Base-by-base conservation (phyloP, 2,113 vertebrate genomes). In the Galemys pyrenaicus region DNA sequence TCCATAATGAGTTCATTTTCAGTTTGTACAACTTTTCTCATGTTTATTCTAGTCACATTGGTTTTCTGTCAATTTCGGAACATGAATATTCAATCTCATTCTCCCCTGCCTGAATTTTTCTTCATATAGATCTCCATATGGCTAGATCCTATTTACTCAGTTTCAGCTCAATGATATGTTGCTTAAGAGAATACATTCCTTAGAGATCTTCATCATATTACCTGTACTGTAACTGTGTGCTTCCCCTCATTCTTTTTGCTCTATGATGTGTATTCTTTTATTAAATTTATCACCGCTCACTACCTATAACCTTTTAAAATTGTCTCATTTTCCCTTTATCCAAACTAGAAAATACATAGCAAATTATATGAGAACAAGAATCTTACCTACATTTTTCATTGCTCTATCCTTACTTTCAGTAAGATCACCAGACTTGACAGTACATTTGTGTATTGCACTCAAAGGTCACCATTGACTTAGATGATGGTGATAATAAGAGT, bases 261-360 rank as follows among this genome's bases (percentile, higher is more conserved):
- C 17, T 92, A 9, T 89, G 67, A 70, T 79, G 13, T 2, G 35
- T 58, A 77, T 49, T 49, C 6, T 77, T 94, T 79, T 70, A 49
- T 84, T 90, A 79, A 26, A 75, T 89, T 56, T 86, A 89, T 91
- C 22, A 60, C 17, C 92, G 10, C 87, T 92, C 32, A 89, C 1
- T 82, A 71, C 26, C 49, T 88, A 6, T 83, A 89, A 13, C 6
- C 60, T 91, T 65, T 49, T 56, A 56, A 20, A 79, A 65, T 91
- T 81, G 75, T 80, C 9, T 79, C 24, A 39, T 78, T 77, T 22
- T 85, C 12, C 24, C 24, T 82, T 86, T 60, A 46, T 82, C 22
- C 16, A 93, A 93, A 70, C 20, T 92, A 87, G 35, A 70, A 7
- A 54, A 64, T 73, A 75, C 9, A 46, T 30, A 54, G 6, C 71